Conservation (phyloP, 2,113 vertebrate species). For the Panthera uncia region DNA sequence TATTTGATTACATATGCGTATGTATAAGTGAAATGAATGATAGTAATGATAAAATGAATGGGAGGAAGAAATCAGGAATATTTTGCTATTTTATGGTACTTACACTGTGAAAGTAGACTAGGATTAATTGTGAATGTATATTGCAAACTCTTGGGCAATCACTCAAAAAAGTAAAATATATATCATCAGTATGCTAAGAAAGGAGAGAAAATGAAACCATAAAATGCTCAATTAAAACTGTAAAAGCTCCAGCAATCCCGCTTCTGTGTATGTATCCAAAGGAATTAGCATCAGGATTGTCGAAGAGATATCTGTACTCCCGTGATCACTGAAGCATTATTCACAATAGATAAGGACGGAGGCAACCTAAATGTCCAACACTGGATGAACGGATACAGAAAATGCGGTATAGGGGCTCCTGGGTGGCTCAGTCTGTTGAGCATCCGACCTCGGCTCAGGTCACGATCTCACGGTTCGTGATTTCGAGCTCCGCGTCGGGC, state of each 20-base stretch:
- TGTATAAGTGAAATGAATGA: background rate
- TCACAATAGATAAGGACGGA: background rate
- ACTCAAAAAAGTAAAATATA: background rate
- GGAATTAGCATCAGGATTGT: background rate
- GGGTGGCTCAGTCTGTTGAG: too few relatives aligned
- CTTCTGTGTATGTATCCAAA: background rate
- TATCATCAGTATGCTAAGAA: background rate
- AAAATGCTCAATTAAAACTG: background rate
- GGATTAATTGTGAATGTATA: background rate
- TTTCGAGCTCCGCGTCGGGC: too few relatives aligned
- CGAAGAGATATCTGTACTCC: background rate
- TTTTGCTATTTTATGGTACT: background rate
- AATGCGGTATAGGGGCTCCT: background rate
- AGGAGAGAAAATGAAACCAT: background rate
- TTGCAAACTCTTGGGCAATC: background rate
- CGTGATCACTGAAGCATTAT: background rate
- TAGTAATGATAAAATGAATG: background rate
- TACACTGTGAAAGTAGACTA: background rate
- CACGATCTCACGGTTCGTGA: too few relatives aligned
- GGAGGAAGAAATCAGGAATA: background rate
- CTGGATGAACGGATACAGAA: background rate
- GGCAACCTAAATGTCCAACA: background rate
- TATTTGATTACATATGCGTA: background rate
- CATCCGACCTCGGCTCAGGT: too few relatives aligned
- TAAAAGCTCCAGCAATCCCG: background rate